phyloP scores from a whole-genome alignment of 2,113 vertebrate species.

The Nothoprocta perdicaria region DNA sequence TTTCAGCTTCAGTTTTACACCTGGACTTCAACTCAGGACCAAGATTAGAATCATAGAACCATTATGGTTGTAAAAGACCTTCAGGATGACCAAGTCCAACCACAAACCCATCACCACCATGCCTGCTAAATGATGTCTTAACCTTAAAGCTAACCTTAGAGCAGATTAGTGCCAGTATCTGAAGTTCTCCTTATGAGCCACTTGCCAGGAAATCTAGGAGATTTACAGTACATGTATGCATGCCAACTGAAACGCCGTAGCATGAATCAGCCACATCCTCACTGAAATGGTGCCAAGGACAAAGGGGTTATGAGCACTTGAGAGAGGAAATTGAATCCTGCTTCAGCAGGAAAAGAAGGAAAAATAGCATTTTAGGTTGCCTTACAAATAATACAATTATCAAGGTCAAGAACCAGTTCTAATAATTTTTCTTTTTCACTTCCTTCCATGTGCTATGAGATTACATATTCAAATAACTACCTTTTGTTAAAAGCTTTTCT shows the following conservation, averaged over 20 bases:
- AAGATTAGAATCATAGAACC: background rate
- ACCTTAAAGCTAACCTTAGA: background rate
- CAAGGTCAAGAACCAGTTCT: background rate
- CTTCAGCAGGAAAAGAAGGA: background rate
- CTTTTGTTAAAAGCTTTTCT: background rate
- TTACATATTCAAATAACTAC: background rate
- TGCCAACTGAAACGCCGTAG: background rate
- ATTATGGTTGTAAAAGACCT: too few species aligned
- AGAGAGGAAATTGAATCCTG: background rate
- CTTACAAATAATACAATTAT: background rate
- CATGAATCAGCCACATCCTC: background rate
- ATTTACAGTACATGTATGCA: background rate
- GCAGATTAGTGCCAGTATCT: background rate
- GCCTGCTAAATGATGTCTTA: too few species aligned
- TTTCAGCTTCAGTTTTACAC: background rate
- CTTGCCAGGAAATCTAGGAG: background rate
- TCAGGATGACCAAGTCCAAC: too few species aligned
- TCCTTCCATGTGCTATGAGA: background rate
- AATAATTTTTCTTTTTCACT: background rate
- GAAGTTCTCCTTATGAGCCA: background rate
- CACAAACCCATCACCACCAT: too few species aligned
- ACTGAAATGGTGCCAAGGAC: background rate
- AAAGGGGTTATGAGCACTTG: background rate
- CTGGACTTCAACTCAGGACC: background rate
- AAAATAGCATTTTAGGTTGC: background rate